Base-by-base conservation (phyloP, 2,113 vertebrate species). In the Antechinus stuartii region DNA sequence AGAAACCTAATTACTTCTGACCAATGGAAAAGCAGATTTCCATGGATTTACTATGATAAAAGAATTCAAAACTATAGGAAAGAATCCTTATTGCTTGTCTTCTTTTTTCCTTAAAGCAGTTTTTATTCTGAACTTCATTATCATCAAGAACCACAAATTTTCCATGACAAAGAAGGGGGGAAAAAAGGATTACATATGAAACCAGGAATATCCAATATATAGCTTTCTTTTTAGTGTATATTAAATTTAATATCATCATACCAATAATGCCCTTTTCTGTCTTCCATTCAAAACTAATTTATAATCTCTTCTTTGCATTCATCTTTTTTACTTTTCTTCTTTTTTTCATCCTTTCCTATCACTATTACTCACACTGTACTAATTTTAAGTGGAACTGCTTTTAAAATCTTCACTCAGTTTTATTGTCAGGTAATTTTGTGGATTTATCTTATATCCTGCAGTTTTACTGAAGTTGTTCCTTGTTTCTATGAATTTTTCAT, bases 1-100 rank as follows among this genome's bases (percentile, higher is more conserved):
- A 96, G 91, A 94, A 94, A 96, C 16, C 23, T 47, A 94, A 96
- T 26, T 16, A 0, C 35, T 26, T 96, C 93, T 53, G 26, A 90
- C 26, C 46, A 55, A 55, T n/a, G 46, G 26, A 89, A n/a, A 92
- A 49, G 93, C 54, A 91, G 55, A 26, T 90, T 50, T 94, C 54
- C 90, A 30, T 90, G 89, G 91, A 90, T 76, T 42, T 94, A 90
- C 23, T 35, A 14, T 89, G 46, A 95, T 46, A 91, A 35, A 93
- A 96, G 94, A 93, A 47, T 89, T 91, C 92, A 95, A 6, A 2
- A n/a, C 5, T 42, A 76, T 22, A n/a, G 68, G 68, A 76, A 76
- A n/a, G 19, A 35, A n/a, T 42, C 68, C 14, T 76, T 76, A 19
- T n/a, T 68, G 35, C 11, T 76, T 42, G 12, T 42, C 22, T 76